These are phyloP conservation scores for Calidris pugnax DNA, from an alignment of 2,113 vertebrate genomes.

Conservation along the genomic window DNA sequence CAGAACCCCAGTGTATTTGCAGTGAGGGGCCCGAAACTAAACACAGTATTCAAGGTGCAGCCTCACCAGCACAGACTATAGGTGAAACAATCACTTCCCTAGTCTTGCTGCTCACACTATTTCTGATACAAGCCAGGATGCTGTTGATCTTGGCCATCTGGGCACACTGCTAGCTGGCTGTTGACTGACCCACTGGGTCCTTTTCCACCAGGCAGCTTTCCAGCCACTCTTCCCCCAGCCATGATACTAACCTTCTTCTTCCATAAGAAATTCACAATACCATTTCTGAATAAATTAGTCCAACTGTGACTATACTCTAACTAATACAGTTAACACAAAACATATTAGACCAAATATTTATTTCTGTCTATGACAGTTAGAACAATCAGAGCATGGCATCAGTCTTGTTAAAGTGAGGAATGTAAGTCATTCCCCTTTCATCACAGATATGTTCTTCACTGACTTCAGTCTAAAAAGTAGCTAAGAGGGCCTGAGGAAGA, in stretches of 20 bases:
- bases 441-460: neutral
- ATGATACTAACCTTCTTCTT: neutral
- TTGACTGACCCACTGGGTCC: rapidly evolving
- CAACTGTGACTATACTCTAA: neutral
- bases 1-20: neutral
- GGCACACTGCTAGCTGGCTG: neutral
- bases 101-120: neutral
- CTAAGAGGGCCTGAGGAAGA: neutral
- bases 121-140: neutral
- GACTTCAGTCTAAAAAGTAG: neutral
- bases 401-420: neutral
- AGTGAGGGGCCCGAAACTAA: neutral
- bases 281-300: neutral
- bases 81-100: neutral
- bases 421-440: neutral
- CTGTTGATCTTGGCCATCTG: neutral
- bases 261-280: neutral
- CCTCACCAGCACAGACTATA: neutral
- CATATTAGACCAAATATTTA: rapidly evolving
- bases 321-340: neutral
- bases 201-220: neutral
- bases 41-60: neutral
- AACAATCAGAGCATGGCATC: rapidly evolving
- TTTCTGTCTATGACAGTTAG: neutral
- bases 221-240: neutral